A percentile compares a stretch with the other conserved stretches of the same genome.
These are phyloP conservation scores for Ips nitidus DNA, from an alignment of 1,140 invertebrate species.

Conservation along the genomic window DNA sequence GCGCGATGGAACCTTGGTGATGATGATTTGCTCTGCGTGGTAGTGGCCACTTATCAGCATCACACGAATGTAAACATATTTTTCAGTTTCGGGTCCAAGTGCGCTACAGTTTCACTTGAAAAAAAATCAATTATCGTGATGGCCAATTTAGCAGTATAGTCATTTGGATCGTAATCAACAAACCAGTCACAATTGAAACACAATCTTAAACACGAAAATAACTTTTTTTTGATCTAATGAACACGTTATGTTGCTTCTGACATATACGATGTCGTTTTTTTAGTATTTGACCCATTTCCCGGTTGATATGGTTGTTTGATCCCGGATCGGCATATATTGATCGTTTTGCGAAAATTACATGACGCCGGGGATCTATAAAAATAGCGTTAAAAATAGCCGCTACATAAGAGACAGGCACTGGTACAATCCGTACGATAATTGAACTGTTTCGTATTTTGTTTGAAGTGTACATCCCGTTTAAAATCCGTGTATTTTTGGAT, in stretches of 20 bases:
- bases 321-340: constrained; percentile 8
- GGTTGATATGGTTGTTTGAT: neutral
- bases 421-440: constrained; percentile 19
- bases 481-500: constrained; percentile 1
- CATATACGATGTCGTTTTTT: too few relatives aligned
- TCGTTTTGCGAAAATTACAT: constrained; percentile 29
- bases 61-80: too few relatives aligned
- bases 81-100: too few relatives aligned
- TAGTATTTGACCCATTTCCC: neutral
- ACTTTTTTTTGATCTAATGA: too few relatives aligned
- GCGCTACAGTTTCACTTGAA: too few relatives aligned
- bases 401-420: constrained; percentile 15
- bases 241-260: too few relatives aligned
- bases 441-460: constrained; percentile 29
- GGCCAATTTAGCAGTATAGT: too few relatives aligned
- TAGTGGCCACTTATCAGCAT: too few relatives aligned
- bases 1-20: neutral
- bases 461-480: constrained; percentile 16
- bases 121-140: too few relatives aligned
- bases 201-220: too few relatives aligned
- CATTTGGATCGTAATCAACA: too few relatives aligned
- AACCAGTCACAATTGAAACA: too few relatives aligned
- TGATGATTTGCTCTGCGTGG: neutral
- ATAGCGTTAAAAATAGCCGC: constrained; percentile 32
- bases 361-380: constrained; percentile 31